Conservation (phyloP, 1,140 invertebrate genomes). For the Drosophila bipectinata region DNA sequence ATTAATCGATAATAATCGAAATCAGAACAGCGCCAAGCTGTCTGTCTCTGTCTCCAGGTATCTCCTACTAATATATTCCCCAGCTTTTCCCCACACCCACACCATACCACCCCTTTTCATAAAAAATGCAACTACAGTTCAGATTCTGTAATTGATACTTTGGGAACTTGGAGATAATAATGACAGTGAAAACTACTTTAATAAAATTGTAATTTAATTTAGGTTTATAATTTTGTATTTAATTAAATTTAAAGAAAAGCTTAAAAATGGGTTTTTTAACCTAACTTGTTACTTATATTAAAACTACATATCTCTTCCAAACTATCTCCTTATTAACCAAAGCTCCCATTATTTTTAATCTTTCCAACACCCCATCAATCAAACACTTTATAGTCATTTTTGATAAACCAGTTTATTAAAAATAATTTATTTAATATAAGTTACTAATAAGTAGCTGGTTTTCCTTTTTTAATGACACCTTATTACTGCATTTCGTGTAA, state of each 20-base stretch:
- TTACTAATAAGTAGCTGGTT: neutral
- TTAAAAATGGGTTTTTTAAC: too few relatives aligned
- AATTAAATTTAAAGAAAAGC: too few relatives aligned
- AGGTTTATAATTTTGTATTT: too few relatives aligned
- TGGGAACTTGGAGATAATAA: neutral
- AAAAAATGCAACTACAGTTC: slow-evolving; percentile 13
- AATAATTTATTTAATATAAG: neutral
- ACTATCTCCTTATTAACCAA: neutral
- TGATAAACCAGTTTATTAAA: neutral
- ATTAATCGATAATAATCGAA: slow-evolving; percentile 38
- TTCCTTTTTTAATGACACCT: neutral
- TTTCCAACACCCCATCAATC: neutral
- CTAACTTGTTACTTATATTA: too few relatives aligned
- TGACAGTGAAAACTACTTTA: neutral
- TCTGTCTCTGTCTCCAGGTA: slow-evolving; percentile 28
- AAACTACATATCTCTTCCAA: neutral
- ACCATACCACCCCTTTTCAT: neutral
- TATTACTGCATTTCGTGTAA: neutral
- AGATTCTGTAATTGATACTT: neutral
- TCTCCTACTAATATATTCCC: neutral
- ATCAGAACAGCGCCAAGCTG: slow-evolving; percentile 39
- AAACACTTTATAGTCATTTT: neutral
- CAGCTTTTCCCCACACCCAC: neutral
- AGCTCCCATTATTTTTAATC: neutral
- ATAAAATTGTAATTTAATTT: too few relatives aligned